These are phyloP conservation scores for Drosophila mauritiana DNA, from an alignment of 1,140 invertebrate species.

Conservation along the genomic window DNA sequence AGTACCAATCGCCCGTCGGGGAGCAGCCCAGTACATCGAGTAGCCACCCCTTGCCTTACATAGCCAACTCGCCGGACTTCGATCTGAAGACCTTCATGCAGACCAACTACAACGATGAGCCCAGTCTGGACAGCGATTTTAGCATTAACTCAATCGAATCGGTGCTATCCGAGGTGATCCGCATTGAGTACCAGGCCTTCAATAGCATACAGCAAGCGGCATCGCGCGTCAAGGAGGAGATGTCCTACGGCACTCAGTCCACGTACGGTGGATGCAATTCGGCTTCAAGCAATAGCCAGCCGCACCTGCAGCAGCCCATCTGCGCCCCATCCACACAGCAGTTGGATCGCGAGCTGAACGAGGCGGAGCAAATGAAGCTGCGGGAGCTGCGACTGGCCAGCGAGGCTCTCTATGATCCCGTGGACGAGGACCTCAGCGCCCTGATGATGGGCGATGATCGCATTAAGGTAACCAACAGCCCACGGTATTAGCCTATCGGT, in stretches of 20 bases:
- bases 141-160: conserved; percentile 90
- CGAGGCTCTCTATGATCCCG: conserved; percentile 91
- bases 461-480: conserved; percentile 86
- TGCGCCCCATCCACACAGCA: conserved; percentile 63
- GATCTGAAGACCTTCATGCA: conserved; percentile 67
- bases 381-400: conserved; percentile 93
- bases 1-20: conserved; percentile 60
- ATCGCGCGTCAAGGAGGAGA: conserved; percentile 82
- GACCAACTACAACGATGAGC: conserved; percentile 56
- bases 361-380: conserved; percentile 92
- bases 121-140: conserved; percentile 54
- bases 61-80: conserved; percentile 65
- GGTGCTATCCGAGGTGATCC: conserved; percentile 92
- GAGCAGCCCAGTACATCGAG: conserved; percentile 72
- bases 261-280: conserved; percentile 20
- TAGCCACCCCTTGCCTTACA: conserved; percentile 49
- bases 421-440: conserved; percentile 92
- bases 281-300: conserved; percentile 26
- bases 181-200: conserved; percentile 89
- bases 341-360: conserved; percentile 90
- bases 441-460: conserved; percentile 87
- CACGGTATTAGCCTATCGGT: conserved; percentile 28
- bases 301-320: conserved; percentile 62
- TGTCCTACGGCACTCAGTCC: conserved; percentile 33
- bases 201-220: conserved; percentile 58